A percentile compares a stretch with the other conserved stretches of the same genome.
Evolutionary conservation across 92 coral and sea anemone species (phyloP).

Genomic region (Hydrozoanthus gracilis): DNA sequence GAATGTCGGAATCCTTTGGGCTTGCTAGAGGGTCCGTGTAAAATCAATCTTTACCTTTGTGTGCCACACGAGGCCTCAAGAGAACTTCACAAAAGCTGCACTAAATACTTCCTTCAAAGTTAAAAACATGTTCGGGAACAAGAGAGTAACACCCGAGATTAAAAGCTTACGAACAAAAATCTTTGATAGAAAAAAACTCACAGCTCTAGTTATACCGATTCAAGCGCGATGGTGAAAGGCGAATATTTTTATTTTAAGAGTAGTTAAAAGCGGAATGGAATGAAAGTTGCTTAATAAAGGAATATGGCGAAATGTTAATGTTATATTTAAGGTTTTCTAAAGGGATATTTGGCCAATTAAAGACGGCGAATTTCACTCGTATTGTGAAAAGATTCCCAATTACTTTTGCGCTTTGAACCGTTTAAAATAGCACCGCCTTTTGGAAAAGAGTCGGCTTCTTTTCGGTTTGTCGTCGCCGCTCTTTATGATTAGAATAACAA

Average conservation of each 20-base stretch:
- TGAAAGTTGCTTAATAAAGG: constrained; percentile 18
- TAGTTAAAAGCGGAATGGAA: not conserved
- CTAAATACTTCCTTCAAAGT: constrained; percentile 42
- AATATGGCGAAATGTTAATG: constrained; percentile 41
- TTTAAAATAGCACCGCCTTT: constrained; percentile 45
- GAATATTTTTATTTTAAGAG: not conserved
- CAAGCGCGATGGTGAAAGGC: not conserved
- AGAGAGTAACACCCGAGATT: constrained; percentile 30
- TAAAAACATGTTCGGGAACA: constrained; percentile 27
- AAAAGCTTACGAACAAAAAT: constrained; percentile 12
- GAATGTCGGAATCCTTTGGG: constrained; percentile 81
- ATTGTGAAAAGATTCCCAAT: constrained; percentile 49
- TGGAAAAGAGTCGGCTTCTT: constrained; percentile 38
- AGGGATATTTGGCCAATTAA: constrained; percentile 43
- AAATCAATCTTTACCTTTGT: constrained; percentile 51
- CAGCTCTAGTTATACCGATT: not conserved
- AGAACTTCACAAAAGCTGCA: constrained; percentile 41
- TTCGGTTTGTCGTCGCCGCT: constrained; percentile 29
- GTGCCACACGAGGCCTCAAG: constrained; percentile 57
- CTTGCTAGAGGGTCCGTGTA: constrained; percentile 48
- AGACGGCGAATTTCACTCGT: constrained; percentile 43
- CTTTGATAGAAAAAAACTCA: not conserved
- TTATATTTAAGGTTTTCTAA: constrained; percentile 42
- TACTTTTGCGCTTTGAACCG: constrained; percentile 41
- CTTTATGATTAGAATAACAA: constrained; percentile 38